Conservation (phyloP, 2,113 vertebrate species). For the Symphodus melops region DNA sequence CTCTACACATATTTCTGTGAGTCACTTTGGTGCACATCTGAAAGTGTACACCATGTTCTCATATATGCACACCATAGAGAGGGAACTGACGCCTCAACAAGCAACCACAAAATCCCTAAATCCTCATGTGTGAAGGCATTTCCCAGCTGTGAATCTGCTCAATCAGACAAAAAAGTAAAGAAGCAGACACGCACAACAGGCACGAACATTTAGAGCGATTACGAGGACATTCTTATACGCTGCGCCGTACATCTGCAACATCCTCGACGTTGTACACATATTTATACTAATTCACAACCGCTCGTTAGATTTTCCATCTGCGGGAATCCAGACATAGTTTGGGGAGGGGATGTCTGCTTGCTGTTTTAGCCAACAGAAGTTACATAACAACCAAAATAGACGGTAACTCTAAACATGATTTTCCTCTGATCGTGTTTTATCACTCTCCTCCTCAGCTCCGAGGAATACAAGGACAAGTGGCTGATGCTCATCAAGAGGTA, state of each 20-base stretch:
- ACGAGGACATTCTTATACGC: background rate
- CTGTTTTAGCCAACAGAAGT: background rate
- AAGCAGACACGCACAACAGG: constrained; percentile 16
- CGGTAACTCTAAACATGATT: constrained; percentile 9
- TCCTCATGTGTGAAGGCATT: background rate
- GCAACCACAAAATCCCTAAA: constrained; percentile 31
- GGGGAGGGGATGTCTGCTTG: constrained; percentile 21
- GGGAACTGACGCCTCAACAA: constrained; percentile 23
- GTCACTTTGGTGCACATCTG: background rate
- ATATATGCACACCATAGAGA: constrained; percentile 8
- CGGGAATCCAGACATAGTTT: constrained; percentile 44
- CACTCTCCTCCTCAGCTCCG: constrained; percentile 80
- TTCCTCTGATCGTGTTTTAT: constrained; percentile 33
- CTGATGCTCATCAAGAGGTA: constrained; percentile 90
- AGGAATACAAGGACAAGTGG: constrained; percentile 93
- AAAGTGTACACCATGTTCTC: constrained; percentile 42
- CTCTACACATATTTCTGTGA: background rate
- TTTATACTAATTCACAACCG: background rate
- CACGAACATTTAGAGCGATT: constrained; percentile 20
- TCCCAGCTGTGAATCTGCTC: constrained; percentile 28
- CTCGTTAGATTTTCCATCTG: constrained; percentile 5
- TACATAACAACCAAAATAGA: constrained; percentile 25
- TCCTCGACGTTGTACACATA: background rate
- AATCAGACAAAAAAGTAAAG: background rate
- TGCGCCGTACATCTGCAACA: constrained; percentile 17